phyloP scores from a whole-genome alignment of 1,140 invertebrate species.

The Hypsibius dujardini region DNA sequence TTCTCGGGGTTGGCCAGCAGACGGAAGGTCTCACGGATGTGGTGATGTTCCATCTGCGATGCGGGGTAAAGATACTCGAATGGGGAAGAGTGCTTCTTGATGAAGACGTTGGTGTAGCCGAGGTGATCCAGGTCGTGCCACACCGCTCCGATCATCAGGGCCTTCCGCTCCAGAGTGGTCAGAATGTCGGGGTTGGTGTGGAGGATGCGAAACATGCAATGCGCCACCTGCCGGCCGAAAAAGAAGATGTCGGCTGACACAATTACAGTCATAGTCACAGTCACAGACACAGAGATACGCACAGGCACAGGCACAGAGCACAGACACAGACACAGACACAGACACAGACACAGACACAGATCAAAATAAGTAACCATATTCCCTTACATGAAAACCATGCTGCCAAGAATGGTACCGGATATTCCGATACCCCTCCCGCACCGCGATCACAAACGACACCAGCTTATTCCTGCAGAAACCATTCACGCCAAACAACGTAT shows the following conservation, averaged over 20 bases:
- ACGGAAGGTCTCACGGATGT: slow-evolving; percentile 16
- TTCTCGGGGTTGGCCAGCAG: background rate
- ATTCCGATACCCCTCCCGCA: slow-evolving; percentile 14
- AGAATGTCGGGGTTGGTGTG: background rate
- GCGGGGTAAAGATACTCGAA: background rate
- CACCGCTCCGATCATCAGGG: background rate
- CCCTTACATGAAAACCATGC: background rate
- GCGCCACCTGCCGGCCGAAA: background rate
- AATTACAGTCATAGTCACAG: too few relatives aligned
- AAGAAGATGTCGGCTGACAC: too few relatives aligned
- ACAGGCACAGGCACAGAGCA: too few relatives aligned
- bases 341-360: too few relatives aligned
- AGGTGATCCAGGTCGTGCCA: slow-evolving; percentile 12
- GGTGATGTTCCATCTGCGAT: slow-evolving; percentile 8
- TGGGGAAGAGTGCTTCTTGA: background rate
- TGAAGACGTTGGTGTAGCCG: slow-evolving; percentile 3
- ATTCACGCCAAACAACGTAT: background rate
- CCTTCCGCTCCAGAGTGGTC: slow-evolving; percentile 4
- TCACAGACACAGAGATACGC: too few relatives aligned
- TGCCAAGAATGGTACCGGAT: slow-evolving; percentile 6
- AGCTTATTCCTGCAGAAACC: background rate
- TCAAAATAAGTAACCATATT: too few relatives aligned
- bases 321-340: too few relatives aligned
- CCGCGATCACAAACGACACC: background rate
- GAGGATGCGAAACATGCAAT: background rate